A percentile compares a stretch with the other conserved stretches of the same genome.
Conservation (phyloP, 2,113 vertebrate genomes). For the Sturnus vulgaris region DNA sequence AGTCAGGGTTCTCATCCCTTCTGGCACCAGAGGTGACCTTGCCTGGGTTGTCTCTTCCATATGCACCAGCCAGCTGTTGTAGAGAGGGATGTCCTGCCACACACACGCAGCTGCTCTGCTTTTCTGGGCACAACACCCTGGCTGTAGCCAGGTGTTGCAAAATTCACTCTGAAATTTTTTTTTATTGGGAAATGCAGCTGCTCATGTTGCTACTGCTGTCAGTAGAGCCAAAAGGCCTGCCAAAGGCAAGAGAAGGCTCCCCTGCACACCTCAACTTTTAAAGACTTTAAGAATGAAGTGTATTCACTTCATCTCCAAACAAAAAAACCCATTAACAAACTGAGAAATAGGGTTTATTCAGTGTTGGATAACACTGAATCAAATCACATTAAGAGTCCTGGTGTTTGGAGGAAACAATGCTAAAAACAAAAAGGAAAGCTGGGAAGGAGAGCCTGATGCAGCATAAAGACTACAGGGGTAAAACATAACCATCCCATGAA, state of each 20-base stretch:
- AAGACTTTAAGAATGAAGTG: not conserved
- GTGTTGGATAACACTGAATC: not conserved
- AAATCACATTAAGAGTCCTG: not conserved
- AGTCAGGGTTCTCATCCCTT: not conserved
- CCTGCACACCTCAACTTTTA: not conserved
- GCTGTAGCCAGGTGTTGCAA: not conserved
- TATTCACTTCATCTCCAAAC: not conserved
- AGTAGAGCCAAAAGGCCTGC: not conserved
- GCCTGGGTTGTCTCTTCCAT: not conserved
- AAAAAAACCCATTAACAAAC: not conserved
- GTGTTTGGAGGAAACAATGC: not conserved
- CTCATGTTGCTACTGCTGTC: accelerated
- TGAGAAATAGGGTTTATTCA: not conserved
- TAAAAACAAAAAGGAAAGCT: not conserved
- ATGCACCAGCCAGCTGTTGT: too few species aligned
- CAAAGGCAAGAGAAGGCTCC: not conserved
- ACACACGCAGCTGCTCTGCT: not conserved
- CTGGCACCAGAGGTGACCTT: not conserved
- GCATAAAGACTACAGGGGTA: not conserved
- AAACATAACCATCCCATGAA: not conserved
- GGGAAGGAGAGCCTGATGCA: not conserved
- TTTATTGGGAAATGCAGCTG: not conserved
- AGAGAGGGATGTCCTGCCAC: not conserved
- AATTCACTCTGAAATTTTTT: not conserved
- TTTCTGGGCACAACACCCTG: accelerated